These are phyloP conservation scores for Morpho deidamia DNA, from an alignment of 2,888 invertebrate genomes.

Conservation along the genomic window DNA sequence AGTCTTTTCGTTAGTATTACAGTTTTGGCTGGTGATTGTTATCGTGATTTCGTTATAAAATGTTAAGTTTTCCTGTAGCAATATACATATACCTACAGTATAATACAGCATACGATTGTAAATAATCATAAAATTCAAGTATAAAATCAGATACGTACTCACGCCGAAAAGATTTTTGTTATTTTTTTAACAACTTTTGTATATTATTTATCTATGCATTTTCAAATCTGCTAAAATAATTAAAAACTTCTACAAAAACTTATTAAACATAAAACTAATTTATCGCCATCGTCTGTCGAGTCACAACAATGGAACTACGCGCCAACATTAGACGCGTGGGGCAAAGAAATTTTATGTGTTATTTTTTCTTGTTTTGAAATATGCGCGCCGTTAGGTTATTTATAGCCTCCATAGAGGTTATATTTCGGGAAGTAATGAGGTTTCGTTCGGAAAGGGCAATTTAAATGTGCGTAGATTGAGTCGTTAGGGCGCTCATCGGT, in stretches of 20 bases:
- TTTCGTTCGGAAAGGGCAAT: conserved; percentile 76
- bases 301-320: conserved; percentile 44
- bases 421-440: conserved; percentile 77
- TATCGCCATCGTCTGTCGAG: neutral
- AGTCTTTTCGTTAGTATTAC: conserved; percentile 16
- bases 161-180: too few relatives aligned
- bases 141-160: too few relatives aligned
- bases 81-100: too few relatives aligned
- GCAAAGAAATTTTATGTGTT: conserved; percentile 74
- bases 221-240: too few relatives aligned
- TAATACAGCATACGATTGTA: too few relatives aligned
- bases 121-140: too few relatives aligned
- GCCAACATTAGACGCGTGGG: conserved; percentile 66
- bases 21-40: neutral
- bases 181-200: too few relatives aligned
- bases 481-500: conserved; percentile 59
- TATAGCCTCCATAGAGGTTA: conserved; percentile 76
- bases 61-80: too few relatives aligned
- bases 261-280: neutral
- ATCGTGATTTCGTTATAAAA: neutral
- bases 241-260: neutral
- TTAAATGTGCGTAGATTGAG: conserved; percentile 76
- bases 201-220: too few relatives aligned
- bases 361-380: conserved; percentile 77
- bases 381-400: conserved; percentile 76